Conservation (phyloP, 2,113 vertebrate species). For the Pterocles gutturalis region DNA sequence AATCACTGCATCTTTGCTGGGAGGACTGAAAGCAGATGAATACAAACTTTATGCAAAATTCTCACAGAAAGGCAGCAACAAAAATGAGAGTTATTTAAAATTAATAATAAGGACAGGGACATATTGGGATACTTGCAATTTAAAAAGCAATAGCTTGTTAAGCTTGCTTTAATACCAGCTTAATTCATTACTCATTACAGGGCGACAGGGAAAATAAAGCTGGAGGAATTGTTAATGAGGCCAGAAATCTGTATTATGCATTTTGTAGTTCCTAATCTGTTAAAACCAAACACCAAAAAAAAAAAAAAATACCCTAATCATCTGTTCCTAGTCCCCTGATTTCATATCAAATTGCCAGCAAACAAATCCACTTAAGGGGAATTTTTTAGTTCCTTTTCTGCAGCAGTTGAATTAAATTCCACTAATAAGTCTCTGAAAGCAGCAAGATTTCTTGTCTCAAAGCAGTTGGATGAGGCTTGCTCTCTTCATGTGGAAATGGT, state of each 20-base stretch:
- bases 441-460: neutral
- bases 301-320: slow-evolving; percentile 12
- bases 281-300: neutral
- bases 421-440: neutral
- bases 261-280: slow-evolving; percentile 41
- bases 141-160: slow-evolving; percentile 56
- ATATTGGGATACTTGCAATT: neutral
- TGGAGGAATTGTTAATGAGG: slow-evolving; percentile 51
- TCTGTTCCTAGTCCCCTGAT: slow-evolving; percentile 33
- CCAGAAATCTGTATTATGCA: slow-evolving; percentile 41
- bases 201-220: slow-evolving; percentile 67
- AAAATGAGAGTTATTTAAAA: slow-evolving; percentile 43
- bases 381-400: slow-evolving; percentile 14
- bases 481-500: neutral
- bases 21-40: neutral
- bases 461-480: neutral
- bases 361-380: slow-evolving; percentile 48
- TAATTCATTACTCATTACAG: slow-evolving; percentile 50
- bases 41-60: neutral
- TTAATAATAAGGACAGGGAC: slow-evolving; percentile 12
- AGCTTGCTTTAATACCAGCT: slow-evolving; percentile 40
- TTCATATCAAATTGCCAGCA: slow-evolving; percentile 49
- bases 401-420: slow-evolving; percentile 51
- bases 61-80: neutral
- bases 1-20: neutral